Percentiles rank a stretch among this genome's conserved stretches.
Conservation (phyloP, 2,797 vertebrate species). For the Dermochelys coriacea region DNA sequence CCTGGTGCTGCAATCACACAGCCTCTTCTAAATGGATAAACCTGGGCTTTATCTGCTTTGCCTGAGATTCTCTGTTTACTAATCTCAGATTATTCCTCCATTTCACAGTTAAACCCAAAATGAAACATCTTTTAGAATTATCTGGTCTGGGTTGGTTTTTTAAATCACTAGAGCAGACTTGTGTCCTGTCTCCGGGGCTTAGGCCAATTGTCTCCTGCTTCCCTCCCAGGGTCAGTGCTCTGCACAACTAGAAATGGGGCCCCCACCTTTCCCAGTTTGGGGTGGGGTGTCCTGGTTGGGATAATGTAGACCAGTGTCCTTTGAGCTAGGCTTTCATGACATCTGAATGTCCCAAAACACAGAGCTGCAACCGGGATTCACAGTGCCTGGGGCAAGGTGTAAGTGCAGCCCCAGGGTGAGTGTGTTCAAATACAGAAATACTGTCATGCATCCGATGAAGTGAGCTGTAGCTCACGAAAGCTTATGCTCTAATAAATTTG, state of each 20-base stretch:
- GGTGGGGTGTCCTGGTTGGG: not conserved
- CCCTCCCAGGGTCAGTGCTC: not conserved
- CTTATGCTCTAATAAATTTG: too few species aligned
- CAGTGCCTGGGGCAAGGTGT: too few species aligned
- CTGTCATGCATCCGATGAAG: too few species aligned
- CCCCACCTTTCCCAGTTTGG: not conserved
- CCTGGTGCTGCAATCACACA: constrained; percentile 42
- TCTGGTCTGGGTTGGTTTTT: constrained; percentile 51
- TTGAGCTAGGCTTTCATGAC: not conserved
- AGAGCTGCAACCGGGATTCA: not conserved
- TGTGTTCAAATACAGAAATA: not conserved
- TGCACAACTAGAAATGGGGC: not conserved
- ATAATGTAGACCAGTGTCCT: not conserved
- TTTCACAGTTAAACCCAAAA: constrained; percentile 61
- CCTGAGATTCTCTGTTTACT: constrained; percentile 59
- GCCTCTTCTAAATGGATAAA: constrained; percentile 71
- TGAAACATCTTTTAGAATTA: constrained; percentile 70
- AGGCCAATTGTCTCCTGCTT: not conserved
- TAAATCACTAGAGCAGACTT: not conserved
- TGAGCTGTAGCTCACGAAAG: too few species aligned
- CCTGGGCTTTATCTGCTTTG: constrained; percentile 69
- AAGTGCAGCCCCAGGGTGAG: not conserved
- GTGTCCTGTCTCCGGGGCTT: not conserved
- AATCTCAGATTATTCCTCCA: constrained; percentile 73
- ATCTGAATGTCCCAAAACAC: constrained; percentile 8